phyloP scores from a whole-genome alignment of 2,888 invertebrate species.

The Oxystoma pomonae region DNA sequence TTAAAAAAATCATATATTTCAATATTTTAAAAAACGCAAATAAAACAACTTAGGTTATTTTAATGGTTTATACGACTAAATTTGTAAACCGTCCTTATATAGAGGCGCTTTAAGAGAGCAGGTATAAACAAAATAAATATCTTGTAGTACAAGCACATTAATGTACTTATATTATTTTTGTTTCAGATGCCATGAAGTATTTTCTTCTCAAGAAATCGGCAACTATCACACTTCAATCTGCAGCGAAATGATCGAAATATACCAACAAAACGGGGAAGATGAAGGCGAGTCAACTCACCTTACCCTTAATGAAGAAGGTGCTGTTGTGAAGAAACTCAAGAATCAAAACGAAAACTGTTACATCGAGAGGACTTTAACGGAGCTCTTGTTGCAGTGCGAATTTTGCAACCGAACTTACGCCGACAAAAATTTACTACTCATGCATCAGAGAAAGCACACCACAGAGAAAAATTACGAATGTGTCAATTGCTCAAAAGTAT shows the following conservation, averaged over 20 bases:
- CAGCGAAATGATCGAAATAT: slow-evolving; percentile 19
- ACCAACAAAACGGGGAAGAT: not conserved
- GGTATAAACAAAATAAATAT: no score
- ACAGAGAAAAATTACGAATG: slow-evolving; percentile 49
- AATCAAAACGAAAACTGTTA: slow-evolving; percentile 21
- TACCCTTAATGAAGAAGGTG: not conserved
- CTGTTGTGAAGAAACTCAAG: not conserved
- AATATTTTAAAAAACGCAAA: no score
- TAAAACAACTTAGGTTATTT: no score
- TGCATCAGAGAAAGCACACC: slow-evolving; percentile 47
- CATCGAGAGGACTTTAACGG: slow-evolving; percentile 44
- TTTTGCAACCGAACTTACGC: slow-evolving; percentile 58
- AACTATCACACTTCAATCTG: slow-evolving; percentile 38
- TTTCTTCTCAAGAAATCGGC: slow-evolving; percentile 41
- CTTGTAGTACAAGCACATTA: no score
- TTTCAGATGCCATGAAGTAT: slow-evolving; percentile 44
- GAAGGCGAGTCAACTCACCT: no score
- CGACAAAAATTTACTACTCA: slow-evolving; percentile 49
- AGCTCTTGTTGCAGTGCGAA: slow-evolving; percentile 55
- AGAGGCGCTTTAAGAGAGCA: no score
- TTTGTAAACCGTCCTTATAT: no score
- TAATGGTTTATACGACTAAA: no score
- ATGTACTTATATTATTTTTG: no score
- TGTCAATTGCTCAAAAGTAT: slow-evolving; percentile 46
- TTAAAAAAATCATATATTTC: no score